Conservation (phyloP, 2,113 vertebrate species). For the Cercopithecus mona region DNA sequence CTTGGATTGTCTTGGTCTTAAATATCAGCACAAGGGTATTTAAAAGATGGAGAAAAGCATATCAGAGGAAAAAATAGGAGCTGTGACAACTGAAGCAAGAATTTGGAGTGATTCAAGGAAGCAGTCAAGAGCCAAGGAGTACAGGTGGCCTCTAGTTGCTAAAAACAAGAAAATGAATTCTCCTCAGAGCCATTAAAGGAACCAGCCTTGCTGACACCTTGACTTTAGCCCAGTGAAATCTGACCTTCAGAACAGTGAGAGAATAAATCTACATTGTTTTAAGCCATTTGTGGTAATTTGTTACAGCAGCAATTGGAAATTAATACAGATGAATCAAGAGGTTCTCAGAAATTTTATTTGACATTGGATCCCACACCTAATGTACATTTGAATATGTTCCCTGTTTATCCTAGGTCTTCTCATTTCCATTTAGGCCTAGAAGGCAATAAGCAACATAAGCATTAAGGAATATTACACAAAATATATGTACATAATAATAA, state of each 20-base stretch:
- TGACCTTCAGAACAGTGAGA: not conserved
- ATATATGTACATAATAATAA: not conserved
- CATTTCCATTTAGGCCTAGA: not conserved
- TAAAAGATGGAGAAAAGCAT: not conserved
- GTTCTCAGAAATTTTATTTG: not conserved
- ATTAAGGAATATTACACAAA: not conserved
- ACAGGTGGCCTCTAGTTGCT: not conserved
- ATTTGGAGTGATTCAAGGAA: not conserved
- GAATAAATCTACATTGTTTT: not conserved
- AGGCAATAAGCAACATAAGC: not conserved
- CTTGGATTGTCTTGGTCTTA: not conserved
- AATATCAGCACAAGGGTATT: not conserved
- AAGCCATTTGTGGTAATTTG: not conserved
- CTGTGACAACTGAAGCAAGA: not conserved
- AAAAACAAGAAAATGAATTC: not conserved
- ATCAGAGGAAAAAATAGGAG: not conserved
- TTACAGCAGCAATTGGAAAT: not conserved
- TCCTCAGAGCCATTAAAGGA: not conserved
- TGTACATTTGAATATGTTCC: not conserved
- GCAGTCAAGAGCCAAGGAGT: not conserved
- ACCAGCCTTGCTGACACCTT: not conserved
- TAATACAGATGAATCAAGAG: not conserved
- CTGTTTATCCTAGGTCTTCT: not conserved
- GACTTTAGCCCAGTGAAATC: not conserved
- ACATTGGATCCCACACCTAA: not conserved